phyloP scores from a whole-genome alignment of 2,797 vertebrate species.

The Neostethus bicornis region DNA sequence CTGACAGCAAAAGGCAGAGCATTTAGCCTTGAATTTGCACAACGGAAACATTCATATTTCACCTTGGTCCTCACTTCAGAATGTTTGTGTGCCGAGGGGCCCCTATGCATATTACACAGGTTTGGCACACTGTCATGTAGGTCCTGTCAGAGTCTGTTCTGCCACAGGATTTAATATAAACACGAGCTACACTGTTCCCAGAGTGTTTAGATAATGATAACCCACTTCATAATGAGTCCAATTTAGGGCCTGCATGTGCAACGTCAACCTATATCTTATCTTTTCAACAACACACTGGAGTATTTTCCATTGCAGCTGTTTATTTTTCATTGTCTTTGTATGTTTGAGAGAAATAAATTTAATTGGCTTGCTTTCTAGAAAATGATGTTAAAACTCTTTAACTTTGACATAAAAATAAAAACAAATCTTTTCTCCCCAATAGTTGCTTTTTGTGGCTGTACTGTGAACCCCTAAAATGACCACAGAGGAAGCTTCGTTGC shows the following conservation, averaged over 20 bases:
- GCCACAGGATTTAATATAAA: conserved; percentile 51
- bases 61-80: conserved; percentile 6
- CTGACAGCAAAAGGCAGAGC: conserved; percentile 4
- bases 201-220: conserved; percentile 47
- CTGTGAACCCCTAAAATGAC: too few species aligned
- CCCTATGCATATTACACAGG: conserved; percentile 18
- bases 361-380: too few species aligned
- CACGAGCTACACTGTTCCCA: conserved; percentile 35
- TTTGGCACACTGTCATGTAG: conserved; percentile 14
- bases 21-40: conserved; percentile 4
- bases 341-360: too few species aligned
- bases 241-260: conserved; percentile 21
- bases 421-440: too few species aligned
- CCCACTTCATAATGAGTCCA: conserved; percentile 22
- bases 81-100: conserved; percentile 39
- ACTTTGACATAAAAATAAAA: too few species aligned
- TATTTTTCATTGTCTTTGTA: neutral
- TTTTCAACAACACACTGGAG: neutral
- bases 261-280: conserved; percentile 24
- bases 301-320: neutral
- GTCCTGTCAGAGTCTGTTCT: conserved; percentile 47
- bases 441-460: too few species aligned
- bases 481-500: neutral
- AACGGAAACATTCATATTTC: neutral
- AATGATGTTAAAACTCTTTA: too few species aligned